phyloP scores from a whole-genome alignment of 2,113 vertebrate species.

The Campylorhamphus procurvoides region DNA sequence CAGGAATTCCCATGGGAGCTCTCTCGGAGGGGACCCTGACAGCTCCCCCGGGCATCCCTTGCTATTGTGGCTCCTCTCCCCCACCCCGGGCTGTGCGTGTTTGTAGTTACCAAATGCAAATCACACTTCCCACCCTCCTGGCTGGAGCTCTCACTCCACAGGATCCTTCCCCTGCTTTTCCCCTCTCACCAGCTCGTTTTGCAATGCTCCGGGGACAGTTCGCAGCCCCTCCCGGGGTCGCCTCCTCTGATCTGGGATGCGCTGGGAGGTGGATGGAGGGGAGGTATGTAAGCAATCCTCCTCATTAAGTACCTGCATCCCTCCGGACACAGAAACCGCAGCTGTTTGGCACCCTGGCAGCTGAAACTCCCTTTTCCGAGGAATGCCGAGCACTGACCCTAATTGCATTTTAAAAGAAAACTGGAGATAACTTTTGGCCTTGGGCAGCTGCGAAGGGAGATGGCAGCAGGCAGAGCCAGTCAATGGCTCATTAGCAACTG shows the following conservation, averaged over 20 bases:
- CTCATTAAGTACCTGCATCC: background rate
- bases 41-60: slow-evolving; percentile 23
- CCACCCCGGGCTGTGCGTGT: slow-evolving; percentile 27
- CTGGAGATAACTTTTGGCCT: background rate
- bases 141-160: background rate
- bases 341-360: background rate
- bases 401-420: background rate
- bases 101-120: slow-evolving; percentile 61
- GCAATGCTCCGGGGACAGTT: background rate
- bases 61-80: slow-evolving; percentile 46
- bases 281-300: background rate
- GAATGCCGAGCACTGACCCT: background rate
- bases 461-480: background rate
- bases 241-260: background rate
- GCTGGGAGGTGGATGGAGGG: background rate
- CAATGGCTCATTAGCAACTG: background rate
- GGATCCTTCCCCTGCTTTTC: background rate
- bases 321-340: background rate
- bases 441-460: background rate
- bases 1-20: background rate
- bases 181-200: background rate
- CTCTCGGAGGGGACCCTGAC: background rate
- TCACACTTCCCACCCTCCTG: slow-evolving; percentile 54
- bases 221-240: background rate
- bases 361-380: background rate